Conservation (phyloP, 2,113 vertebrate species). For the Mormyrus iriodes region DNA sequence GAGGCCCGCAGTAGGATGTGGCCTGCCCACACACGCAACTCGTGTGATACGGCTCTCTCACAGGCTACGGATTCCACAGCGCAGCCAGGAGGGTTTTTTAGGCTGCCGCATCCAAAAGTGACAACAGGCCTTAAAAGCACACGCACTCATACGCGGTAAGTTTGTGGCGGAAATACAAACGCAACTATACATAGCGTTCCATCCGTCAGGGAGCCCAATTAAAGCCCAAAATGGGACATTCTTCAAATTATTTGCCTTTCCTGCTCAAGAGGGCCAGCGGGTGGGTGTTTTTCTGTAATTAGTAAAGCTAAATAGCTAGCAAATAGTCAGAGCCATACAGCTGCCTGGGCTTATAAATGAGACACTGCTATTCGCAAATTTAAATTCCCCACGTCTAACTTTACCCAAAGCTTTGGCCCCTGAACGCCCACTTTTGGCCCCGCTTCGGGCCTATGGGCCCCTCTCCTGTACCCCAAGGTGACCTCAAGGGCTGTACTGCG, state of each 20-base stretch:
- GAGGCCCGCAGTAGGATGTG: background rate
- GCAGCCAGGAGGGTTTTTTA: background rate
- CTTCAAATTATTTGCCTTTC: constrained; percentile 9
- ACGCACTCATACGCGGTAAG: background rate
- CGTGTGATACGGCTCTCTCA: background rate
- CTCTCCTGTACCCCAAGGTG: constrained; percentile 40
- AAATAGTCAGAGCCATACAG: constrained; percentile 2
- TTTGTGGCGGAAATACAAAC: background rate
- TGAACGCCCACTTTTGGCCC: background rate
- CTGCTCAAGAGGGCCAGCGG: background rate
- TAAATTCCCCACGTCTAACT: background rate
- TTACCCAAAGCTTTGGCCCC: background rate
- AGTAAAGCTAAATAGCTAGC: background rate
- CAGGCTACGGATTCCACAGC: background rate
- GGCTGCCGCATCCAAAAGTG: background rate
- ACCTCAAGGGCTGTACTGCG: constrained; percentile 38
- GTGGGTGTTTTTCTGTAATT: background rate
- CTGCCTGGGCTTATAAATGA: background rate
- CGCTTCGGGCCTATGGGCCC: background rate
- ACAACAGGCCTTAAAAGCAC: background rate
- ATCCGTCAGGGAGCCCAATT: background rate
- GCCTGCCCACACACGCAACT: background rate
- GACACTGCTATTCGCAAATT: background rate
- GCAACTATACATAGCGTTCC: background rate
- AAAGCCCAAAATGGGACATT: background rate